Conservation (phyloP, 1,140 invertebrate genomes). For the Magallana gigas region DNA sequence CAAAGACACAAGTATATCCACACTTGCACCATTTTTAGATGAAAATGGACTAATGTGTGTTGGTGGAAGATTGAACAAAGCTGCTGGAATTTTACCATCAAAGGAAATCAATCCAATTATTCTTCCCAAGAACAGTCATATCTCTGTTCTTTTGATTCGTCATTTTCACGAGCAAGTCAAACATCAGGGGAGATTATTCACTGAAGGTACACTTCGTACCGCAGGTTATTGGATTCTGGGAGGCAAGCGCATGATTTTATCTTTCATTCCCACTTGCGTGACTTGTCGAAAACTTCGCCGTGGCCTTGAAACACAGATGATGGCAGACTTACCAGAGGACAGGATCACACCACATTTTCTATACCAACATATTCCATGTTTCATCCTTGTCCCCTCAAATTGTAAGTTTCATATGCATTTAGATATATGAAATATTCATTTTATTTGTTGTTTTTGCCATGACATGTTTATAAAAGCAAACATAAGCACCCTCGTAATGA, state of each 20-base stretch:
- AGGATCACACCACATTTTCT: neutral
- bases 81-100: neutral
- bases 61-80: slow-evolving; percentile 38
- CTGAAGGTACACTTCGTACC: slow-evolving; percentile 18
- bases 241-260: slow-evolving; percentile 33
- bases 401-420: no score
- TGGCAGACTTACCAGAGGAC: neutral
- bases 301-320: slow-evolving; percentile 12
- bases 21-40: slow-evolving; percentile 42
- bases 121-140: slow-evolving; percentile 34
- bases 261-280: slow-evolving; percentile 46
- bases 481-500: no score
- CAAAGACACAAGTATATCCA: neutral
- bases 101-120: slow-evolving; percentile 46
- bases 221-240: slow-evolving; percentile 43
- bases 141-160: slow-evolving; percentile 22
- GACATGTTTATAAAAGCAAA: no score
- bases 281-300: slow-evolving; percentile 26
- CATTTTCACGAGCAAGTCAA: slow-evolving; percentile 39
- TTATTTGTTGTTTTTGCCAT: no score
- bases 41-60: slow-evolving; percentile 30
- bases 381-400: no score
- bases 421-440: no score
- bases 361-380: no score
- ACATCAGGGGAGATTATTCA: slow-evolving; percentile 41